Conservation (phyloP, 2,797 vertebrate genomes). For the Xenopus petersii region DNA sequence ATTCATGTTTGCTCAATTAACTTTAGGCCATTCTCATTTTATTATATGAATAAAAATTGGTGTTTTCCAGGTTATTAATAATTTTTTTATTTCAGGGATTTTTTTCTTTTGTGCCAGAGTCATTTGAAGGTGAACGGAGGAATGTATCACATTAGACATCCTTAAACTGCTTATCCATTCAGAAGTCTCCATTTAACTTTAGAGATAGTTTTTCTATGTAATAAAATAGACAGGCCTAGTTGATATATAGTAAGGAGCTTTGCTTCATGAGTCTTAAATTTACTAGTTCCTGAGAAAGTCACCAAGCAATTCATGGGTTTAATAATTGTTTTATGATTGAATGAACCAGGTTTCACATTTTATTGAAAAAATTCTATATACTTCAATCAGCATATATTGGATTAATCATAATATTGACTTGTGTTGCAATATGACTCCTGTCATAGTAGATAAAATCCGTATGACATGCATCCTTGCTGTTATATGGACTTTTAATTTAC, state of each 20-base stretch:
- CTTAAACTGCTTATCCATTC: neutral
- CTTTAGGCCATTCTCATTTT: slow-evolving; percentile 54
- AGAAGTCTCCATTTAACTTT: neutral
- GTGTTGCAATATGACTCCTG: too few relatives aligned
- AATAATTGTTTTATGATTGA: neutral
- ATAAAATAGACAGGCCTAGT: neutral
- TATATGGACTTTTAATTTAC: too few relatives aligned
- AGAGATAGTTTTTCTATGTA: neutral
- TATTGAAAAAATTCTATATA: neutral
- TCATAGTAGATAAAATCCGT: too few relatives aligned
- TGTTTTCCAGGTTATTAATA: slow-evolving; percentile 52
- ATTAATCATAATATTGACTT: too few relatives aligned
- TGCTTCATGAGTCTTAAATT: neutral
- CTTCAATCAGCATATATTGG: too few relatives aligned
- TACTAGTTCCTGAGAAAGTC: neutral
- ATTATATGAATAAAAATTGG: slow-evolving; percentile 58
- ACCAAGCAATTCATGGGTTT: neutral
- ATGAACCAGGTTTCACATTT: neutral
- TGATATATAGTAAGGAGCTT: neutral
- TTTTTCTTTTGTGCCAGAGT: slow-evolving; percentile 1
- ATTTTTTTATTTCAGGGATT: neutral
- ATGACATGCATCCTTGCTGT: too few relatives aligned
- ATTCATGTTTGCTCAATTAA: slow-evolving; percentile 55
- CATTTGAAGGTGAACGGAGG: slow-evolving; percentile 1
- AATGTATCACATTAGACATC: neutral